Evolutionary conservation across 2,797 vertebrate genomes (phyloP).

Genomic region (Sebastes trivittatus): DNA sequence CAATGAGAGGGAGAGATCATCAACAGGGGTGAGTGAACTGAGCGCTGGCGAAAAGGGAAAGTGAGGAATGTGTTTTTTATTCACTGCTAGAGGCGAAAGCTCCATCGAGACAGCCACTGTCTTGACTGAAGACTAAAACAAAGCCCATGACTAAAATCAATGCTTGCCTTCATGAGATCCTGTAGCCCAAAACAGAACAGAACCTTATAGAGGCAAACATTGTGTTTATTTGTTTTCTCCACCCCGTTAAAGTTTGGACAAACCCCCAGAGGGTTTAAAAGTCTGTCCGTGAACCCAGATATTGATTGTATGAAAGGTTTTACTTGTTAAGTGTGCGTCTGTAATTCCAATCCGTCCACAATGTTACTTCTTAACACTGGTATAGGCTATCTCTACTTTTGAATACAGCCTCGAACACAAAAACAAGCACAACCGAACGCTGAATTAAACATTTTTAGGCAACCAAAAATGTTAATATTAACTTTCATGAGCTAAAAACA

Average conservation of each 20-base stretch:
- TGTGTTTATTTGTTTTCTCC: background rate
- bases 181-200: slow-evolving; percentile 37
- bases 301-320: slow-evolving; percentile 49
- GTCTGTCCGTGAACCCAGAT: slow-evolving; percentile 20
- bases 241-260: background rate
- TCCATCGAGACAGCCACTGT: slow-evolving; percentile 55
- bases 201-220: slow-evolving; percentile 7
- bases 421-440: no score
- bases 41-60: slow-evolving; percentile 27
- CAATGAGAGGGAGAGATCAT: slow-evolving; percentile 40
- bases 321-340: slow-evolving; percentile 20
- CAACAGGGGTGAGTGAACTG: slow-evolving; percentile 23
- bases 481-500: no score
- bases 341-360: slow-evolving; percentile 9
- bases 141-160: slow-evolving; percentile 69
- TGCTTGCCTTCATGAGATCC: slow-evolving; percentile 44
- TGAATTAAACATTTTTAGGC: no score
- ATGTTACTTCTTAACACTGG: background rate
- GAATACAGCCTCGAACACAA: background rate
- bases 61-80: slow-evolving; percentile 51
- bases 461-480: no score
- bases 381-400: background rate
- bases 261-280: slow-evolving; percentile 4
- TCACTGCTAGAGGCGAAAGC: slow-evolving; percentile 65
- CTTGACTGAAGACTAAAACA: slow-evolving; percentile 62